Percentiles rank a stretch among this genome's conserved stretches.
Conservation (phyloP, 2,888 invertebrate genomes). For the Agrilus mali region DNA sequence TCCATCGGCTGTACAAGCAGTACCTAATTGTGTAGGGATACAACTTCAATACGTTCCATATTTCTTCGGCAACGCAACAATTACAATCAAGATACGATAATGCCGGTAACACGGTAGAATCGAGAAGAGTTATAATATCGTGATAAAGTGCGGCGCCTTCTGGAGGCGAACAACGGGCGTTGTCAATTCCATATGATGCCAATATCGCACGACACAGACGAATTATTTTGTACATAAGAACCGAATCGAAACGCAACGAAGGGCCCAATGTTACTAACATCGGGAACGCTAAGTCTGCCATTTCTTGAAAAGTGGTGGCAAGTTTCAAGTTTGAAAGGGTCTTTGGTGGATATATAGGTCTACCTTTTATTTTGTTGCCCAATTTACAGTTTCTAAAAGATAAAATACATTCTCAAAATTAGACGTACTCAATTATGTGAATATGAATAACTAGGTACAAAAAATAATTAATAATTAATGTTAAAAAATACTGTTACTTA, state of each 20-base stretch:
- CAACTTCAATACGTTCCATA: constrained; percentile 79
- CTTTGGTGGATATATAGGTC: constrained; percentile 37
- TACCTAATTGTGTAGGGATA: constrained; percentile 78
- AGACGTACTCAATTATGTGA: no score
- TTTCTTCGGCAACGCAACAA: constrained; percentile 91
- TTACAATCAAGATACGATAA: constrained; percentile 87
- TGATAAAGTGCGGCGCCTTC: constrained; percentile 54
- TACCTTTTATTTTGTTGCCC: constrained; percentile 55
- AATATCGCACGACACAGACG: constrained; percentile 36
- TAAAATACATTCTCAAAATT: constrained; percentile 4
- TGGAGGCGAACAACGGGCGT: constrained; percentile 18
- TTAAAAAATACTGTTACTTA: constrained; percentile 31
- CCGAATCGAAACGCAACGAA: constrained; percentile 74
- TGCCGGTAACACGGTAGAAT: constrained; percentile 81
- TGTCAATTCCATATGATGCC: constrained; percentile 24
- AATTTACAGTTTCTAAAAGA: constrained; percentile 57
- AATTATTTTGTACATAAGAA: constrained; percentile 78
- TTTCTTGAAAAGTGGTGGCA: constrained; percentile 57
- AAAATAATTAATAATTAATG: background rate
- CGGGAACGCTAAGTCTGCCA: constrained; percentile 67
- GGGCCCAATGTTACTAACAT: constrained; percentile 81
- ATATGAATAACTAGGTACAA: no score
- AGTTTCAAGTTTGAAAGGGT: constrained; percentile 50
- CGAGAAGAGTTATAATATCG: constrained; percentile 74
- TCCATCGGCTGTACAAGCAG: constrained; percentile 91